phyloP scores from a whole-genome alignment of 1,140 invertebrate genomes.

The Heliconius hermathena region DNA sequence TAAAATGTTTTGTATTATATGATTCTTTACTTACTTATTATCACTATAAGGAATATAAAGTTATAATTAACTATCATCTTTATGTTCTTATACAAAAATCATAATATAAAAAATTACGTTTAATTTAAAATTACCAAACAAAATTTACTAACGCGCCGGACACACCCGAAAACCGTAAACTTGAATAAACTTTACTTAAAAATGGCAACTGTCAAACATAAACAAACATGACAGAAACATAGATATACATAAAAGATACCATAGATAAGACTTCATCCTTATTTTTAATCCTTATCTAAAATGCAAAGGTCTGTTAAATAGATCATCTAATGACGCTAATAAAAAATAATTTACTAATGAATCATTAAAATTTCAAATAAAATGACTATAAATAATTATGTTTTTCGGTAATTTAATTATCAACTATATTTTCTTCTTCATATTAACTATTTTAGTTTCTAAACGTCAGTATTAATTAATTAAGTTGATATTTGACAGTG shows the following conservation, averaged over 20 bases:
- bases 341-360: too few species aligned
- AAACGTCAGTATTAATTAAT: background rate
- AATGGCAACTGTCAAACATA: conserved; percentile 10
- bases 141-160: conserved; percentile 4
- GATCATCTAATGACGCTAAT: too few species aligned
- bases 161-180: conserved; percentile 38
- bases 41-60: background rate
- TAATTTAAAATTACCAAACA: background rate
- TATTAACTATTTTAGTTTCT: background rate
- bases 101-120: background rate
- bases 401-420: background rate
- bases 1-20: background rate
- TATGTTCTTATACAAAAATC: background rate
- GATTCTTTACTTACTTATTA: conserved; percentile 4
- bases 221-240: background rate
- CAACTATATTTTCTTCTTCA: background rate
- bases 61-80: background rate
- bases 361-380: too few species aligned
- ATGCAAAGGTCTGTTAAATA: too few species aligned
- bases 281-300: background rate
- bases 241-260: background rate
- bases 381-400: too few species aligned
- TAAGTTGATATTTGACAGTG: conserved; percentile 4
- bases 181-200: background rate
- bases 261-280: background rate